These are phyloP conservation scores for Eueides isabella DNA, from an alignment of 1,140 invertebrate genomes.

Conservation along the genomic window DNA sequence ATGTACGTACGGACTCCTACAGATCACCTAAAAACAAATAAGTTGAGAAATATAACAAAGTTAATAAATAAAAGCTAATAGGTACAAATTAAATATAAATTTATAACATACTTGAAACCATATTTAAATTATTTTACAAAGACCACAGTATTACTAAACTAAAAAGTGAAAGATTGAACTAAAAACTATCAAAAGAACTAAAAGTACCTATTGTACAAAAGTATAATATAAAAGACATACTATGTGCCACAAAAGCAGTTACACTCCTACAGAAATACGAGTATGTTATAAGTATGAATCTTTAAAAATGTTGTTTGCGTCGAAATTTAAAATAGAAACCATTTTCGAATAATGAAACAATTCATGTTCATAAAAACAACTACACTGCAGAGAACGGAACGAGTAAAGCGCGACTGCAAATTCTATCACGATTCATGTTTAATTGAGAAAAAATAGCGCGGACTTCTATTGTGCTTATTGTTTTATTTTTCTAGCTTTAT, in stretches of 20 bases:
- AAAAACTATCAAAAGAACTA: not conserved
- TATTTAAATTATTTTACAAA: not conserved
- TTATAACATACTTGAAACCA: too few species aligned
- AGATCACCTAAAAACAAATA: too few species aligned
- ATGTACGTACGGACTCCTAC: too few species aligned
- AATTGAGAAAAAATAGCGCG: slow-evolving; percentile 23
- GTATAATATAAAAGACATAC: not conserved
- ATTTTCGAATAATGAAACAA: slow-evolving; percentile 8
- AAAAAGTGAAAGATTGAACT: not conserved
- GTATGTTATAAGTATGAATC: slow-evolving; percentile 24
- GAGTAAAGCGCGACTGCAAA: slow-evolving; percentile 30
- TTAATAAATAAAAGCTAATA: too few species aligned
- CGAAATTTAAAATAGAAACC: slow-evolving; percentile 13
- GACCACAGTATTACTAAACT: not conserved
- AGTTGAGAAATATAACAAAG: too few species aligned
- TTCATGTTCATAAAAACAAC: slow-evolving; percentile 10
- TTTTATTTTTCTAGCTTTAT: slow-evolving; percentile 21
- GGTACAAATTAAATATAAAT: too few species aligned
- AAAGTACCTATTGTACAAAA: not conserved
- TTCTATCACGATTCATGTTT: slow-evolving; percentile 39
- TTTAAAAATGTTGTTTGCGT: not conserved
- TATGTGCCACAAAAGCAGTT: not conserved
- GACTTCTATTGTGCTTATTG: slow-evolving; percentile 5
- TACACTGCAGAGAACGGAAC: not conserved
- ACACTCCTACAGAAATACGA: slow-evolving; percentile 16